phyloP scores from a whole-genome alignment of 1,140 invertebrate species.

The Lysiphlebus fabarum region DNA sequence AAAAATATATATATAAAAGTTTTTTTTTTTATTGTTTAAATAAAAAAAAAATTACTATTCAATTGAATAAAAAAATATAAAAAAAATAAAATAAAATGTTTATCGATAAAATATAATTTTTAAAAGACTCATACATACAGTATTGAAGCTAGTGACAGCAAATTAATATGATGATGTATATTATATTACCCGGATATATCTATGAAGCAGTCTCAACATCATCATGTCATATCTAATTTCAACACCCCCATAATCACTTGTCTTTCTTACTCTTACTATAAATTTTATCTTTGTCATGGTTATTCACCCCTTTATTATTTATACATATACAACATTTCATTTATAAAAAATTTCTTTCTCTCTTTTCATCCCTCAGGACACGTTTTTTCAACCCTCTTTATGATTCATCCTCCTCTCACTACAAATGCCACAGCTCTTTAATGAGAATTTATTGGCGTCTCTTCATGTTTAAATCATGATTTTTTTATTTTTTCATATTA shows the following conservation, averaged over 20 bases:
- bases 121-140: background rate
- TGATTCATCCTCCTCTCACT: background rate
- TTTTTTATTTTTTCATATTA: too few species aligned
- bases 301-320: too few species aligned
- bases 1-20: background rate
- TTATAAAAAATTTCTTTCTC: background rate
- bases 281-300: background rate
- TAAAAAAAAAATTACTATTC: background rate
- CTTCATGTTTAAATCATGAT: too few species aligned
- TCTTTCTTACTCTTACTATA: background rate
- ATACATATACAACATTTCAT: background rate
- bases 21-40: too few species aligned
- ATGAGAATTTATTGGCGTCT: conserved; percentile 15
- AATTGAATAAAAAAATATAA: background rate
- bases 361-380: too few species aligned
- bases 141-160: background rate
- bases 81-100: conserved; percentile 1
- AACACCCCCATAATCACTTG: background rate
- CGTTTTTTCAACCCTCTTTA: background rate
- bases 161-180: conserved; percentile 13
- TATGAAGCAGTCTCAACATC: background rate
- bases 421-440: background rate
- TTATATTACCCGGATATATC: background rate
- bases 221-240: conserved; percentile 15
- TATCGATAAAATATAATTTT: conserved; percentile 13